These are phyloP conservation scores for Aproaerema taeniolella DNA, from an alignment of 2,888 invertebrate genomes.

Conservation along the genomic window DNA sequence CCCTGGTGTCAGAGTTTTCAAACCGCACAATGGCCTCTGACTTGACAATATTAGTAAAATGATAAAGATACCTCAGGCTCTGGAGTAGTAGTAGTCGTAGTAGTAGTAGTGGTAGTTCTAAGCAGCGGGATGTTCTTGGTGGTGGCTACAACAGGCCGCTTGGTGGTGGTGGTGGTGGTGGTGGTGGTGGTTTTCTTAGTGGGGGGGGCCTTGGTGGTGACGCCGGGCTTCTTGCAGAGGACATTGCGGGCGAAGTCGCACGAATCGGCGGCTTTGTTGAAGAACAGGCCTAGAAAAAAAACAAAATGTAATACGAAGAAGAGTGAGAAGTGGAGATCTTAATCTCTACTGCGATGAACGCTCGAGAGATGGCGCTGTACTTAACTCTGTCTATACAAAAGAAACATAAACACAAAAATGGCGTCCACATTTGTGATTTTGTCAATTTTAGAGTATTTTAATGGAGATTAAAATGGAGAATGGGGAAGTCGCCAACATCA, in stretches of 20 bases:
- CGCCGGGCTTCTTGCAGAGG: conserved; percentile 82
- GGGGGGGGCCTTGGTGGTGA: conserved; percentile 61
- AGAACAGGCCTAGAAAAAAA: conserved; percentile 82
- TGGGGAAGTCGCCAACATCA: too few relatives aligned
- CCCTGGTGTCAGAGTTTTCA: too few relatives aligned
- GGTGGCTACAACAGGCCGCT: conserved; percentile 56
- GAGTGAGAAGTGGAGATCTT: too few relatives aligned
- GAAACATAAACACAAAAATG: too few relatives aligned
- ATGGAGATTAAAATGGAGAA: too few relatives aligned
- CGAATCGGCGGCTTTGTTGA: conserved; percentile 94
- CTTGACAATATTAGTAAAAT: too few relatives aligned
- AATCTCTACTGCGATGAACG: too few relatives aligned
- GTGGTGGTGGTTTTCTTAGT: conserved; percentile 72
- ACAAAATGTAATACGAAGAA: not conserved
- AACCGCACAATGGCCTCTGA: too few relatives aligned
- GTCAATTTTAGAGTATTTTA: too few relatives aligned
- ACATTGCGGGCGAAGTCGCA: conserved; percentile 95
- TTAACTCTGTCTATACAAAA: too few relatives aligned
- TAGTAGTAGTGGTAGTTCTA: conserved; percentile 62
- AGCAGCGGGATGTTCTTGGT: conserved; percentile 60
- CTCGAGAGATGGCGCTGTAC: too few relatives aligned
- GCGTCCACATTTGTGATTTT: too few relatives aligned
- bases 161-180: conserved; percentile 60
- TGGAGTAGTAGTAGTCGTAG: conserved; percentile 51
- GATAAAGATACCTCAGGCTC: conserved; percentile 65